A percentile compares a stretch with the other conserved stretches of the same genome.
phyloP scores from a whole-genome alignment of 2,888 invertebrate genomes.

The Hedya salicella region DNA sequence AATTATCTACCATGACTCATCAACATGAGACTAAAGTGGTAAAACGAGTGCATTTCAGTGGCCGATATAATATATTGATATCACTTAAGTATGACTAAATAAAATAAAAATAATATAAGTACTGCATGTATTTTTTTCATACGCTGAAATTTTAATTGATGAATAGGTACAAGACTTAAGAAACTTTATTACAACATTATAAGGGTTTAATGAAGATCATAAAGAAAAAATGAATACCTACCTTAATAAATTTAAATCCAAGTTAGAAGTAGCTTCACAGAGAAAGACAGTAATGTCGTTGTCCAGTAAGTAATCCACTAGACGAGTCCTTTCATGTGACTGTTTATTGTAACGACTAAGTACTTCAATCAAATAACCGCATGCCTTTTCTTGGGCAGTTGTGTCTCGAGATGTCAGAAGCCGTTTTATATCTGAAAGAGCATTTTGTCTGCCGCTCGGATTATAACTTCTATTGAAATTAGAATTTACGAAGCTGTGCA shows the following conservation, averaged over 20 bases:
- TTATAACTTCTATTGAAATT: constrained; percentile 75
- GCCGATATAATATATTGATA: too few species aligned
- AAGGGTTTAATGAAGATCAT: too few species aligned
- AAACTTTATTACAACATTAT: too few species aligned
- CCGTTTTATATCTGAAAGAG: constrained; percentile 74
- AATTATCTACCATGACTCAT: too few species aligned
- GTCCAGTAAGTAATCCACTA: constrained; percentile 72
- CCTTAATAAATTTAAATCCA: constrained; percentile 74
- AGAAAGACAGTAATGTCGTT: constrained; percentile 77
- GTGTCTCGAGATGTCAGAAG: constrained; percentile 73
- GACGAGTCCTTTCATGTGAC: constrained; percentile 62
- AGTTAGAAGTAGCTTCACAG: constrained; percentile 76
- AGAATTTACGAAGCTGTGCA: constrained; percentile 71
- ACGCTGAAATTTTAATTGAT: too few species aligned
- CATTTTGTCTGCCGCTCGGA: constrained; percentile 72
- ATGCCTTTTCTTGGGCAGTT: constrained; percentile 72
- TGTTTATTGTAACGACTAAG: constrained; percentile 65
- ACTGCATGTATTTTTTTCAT: too few species aligned
- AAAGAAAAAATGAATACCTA: constrained; percentile 44
- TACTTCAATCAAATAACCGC: constrained; percentile 72
- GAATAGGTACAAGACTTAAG: too few species aligned
- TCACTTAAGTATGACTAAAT: too few species aligned
- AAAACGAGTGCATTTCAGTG: too few species aligned
- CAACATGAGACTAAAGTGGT: too few species aligned
- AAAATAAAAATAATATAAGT: too few species aligned